Conservation (phyloP, 2,113 vertebrate genomes). For the Passer montanus region DNA sequence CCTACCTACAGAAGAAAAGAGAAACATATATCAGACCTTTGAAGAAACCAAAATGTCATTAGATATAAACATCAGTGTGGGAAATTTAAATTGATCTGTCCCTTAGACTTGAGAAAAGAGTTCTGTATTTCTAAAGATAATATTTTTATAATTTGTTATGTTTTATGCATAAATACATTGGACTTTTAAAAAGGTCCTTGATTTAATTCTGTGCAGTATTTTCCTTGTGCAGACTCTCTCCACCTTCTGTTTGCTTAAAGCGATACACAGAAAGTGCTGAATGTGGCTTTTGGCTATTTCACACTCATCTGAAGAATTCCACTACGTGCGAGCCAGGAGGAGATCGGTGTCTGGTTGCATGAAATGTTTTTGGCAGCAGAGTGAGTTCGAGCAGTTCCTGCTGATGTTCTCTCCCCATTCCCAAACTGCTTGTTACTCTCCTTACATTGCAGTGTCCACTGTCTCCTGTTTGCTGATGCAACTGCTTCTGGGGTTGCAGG, state of each 20-base stretch:
- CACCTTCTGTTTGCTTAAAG: not conserved
- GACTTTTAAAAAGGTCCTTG: not conserved
- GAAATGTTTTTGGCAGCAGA: not conserved
- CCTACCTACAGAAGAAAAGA: not conserved
- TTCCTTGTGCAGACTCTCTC: not conserved
- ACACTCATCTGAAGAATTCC: not conserved
- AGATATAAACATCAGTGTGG: not conserved
- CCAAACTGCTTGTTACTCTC: not conserved
- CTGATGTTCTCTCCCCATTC: not conserved
- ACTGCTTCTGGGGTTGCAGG: not conserved
- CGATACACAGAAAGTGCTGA: not conserved
- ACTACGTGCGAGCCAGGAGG: not conserved
- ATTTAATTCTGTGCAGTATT: not conserved
- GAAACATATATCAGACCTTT: not conserved
- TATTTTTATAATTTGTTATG: not conserved
- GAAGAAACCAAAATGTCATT: not conserved
- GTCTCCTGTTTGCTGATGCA: constrained; percentile 16
- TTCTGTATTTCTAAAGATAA: not conserved
- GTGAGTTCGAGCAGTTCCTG: not conserved
- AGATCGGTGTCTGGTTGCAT: not conserved
- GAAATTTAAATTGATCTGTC: not conserved
- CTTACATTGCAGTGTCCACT: not conserved
- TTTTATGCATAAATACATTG: not conserved
- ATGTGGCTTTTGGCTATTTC: not conserved
- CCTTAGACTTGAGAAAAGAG: not conserved